Conservation (phyloP, 2,797 vertebrate genomes). For the Phrynocephalus vlangalii region DNA sequence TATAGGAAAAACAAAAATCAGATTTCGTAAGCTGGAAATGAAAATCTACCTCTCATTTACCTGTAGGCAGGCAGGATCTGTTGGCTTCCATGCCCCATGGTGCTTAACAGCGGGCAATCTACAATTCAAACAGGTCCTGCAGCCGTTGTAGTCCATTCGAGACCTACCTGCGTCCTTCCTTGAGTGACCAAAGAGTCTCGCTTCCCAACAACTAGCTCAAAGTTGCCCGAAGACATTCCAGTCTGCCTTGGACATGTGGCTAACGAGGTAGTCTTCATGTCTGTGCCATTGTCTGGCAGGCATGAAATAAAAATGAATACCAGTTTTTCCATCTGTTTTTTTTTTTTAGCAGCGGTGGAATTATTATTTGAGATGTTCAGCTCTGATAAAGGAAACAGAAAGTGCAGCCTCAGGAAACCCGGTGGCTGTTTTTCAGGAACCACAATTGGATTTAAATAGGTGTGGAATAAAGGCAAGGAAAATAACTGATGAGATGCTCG, state of each 20-base stretch:
- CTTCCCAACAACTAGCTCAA: background rate
- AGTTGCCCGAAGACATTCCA: constrained; percentile 16
- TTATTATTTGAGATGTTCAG: constrained; percentile 3
- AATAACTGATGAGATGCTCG: background rate
- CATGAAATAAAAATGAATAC: constrained; percentile 8
- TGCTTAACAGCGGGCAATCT: background rate
- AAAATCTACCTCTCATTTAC: background rate
- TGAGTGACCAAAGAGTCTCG: background rate
- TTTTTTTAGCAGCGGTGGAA: background rate
- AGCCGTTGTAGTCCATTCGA: background rate
- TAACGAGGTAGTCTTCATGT: background rate
- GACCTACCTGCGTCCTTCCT: background rate
- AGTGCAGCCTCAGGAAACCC: background rate
- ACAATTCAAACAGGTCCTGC: background rate
- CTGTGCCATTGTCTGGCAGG: background rate
- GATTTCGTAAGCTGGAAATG: background rate
- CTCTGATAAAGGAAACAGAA: constrained; percentile 4
- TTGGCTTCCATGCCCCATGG: background rate
- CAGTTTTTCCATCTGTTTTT: background rate
- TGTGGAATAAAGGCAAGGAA: background rate
- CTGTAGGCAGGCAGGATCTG: background rate
- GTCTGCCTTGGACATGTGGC: background rate
- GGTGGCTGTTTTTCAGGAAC: background rate
- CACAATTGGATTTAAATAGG: background rate
- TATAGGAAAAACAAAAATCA: background rate